Evolutionary conservation across 2,888 invertebrate species (phyloP), one percentile per base, ranked within the genome.

Genomic region (Eurytoma californica): DNA sequence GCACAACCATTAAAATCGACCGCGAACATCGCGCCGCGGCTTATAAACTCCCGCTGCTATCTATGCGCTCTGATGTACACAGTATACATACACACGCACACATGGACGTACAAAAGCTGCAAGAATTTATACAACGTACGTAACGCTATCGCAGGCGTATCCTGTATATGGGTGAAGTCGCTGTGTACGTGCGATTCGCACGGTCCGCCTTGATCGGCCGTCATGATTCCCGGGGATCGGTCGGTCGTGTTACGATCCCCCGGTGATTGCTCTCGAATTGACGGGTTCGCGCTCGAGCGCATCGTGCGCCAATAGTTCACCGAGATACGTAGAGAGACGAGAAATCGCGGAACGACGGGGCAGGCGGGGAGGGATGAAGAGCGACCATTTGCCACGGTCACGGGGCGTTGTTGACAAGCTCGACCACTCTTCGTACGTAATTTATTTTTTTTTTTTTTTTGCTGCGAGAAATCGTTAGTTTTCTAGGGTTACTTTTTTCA

Each of bases 1-100:
- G 7, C 49, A 20, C 28, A 53, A 67, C 72, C 63, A 63, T 65
- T 72, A 72, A 72, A 72, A 72, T 68, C 63, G 63, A 12, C 39
- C 39, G 55, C 30, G 55, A 61, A 24, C 24, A 28, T 18, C 28
- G 28, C 28, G 14, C 14, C 14, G 61, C 61, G 30, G n/a, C 39
- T 30, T 39, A 39, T 39, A 39, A 39, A 39, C 39, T 7, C 39
- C 7, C 39, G 39, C 39, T 39, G n/a, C 39, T 39, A 39, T 39
- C 7, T 39, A 39, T 7, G 30, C 61, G 30, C 12, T 24, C 18
- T 5, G 13, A 28, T 60, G 12, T 7, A 39, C 24, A 39, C 14
- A 3, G 12, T 7, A 7, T 9, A 51, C 7, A 3, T 3, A 16
- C 28, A 30, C 30, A 30, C n/a, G 9, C n/a, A 16, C 24, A 39